A percentile compares a stretch with the other conserved stretches of the same genome.
phyloP scores from a whole-genome alignment of 2,113 vertebrate genomes.

The Todiramphus saurophagus region DNA sequence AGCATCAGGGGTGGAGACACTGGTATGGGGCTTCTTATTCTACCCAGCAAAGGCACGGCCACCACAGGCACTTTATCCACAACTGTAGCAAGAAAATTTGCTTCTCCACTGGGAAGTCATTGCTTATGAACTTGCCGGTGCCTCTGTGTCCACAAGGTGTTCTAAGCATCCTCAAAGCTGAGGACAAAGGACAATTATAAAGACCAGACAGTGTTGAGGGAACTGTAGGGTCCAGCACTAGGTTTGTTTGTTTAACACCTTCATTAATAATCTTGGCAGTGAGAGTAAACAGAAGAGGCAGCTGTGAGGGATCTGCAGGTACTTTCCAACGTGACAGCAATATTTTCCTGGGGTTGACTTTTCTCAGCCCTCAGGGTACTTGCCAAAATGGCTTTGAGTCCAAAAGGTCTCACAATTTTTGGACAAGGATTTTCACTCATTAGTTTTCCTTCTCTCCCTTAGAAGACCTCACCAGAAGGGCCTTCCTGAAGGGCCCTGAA shows the following conservation, averaged over 20 bases:
- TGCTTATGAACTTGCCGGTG: rapidly evolving
- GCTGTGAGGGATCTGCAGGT: background rate
- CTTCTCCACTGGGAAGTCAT: background rate
- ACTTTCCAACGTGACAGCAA: background rate
- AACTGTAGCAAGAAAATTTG: background rate
- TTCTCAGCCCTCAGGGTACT: background rate
- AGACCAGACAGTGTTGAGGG: background rate
- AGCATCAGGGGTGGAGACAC: background rate
- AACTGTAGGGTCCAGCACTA: background rate
- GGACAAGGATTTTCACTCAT: background rate
- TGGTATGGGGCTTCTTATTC: rapidly evolving
- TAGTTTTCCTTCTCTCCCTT: background rate
- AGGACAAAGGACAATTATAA: background rate
- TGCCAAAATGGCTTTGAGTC: background rate
- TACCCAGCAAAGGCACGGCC: background rate
- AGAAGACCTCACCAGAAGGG: background rate
- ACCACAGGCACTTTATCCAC: background rate
- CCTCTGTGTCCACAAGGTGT: background rate
- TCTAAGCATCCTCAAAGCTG: background rate
- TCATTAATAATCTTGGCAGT: slow-evolving; percentile 14
- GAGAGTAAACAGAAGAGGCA: slow-evolving; percentile 6
- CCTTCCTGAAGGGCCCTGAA: background rate
- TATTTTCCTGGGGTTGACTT: background rate
- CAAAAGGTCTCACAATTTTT: background rate
- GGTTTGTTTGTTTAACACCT: slow-evolving; percentile 7